Evolutionary conservation across 2,888 invertebrate species (phyloP).

Genomic region (Aleiodes alternator): DNA sequence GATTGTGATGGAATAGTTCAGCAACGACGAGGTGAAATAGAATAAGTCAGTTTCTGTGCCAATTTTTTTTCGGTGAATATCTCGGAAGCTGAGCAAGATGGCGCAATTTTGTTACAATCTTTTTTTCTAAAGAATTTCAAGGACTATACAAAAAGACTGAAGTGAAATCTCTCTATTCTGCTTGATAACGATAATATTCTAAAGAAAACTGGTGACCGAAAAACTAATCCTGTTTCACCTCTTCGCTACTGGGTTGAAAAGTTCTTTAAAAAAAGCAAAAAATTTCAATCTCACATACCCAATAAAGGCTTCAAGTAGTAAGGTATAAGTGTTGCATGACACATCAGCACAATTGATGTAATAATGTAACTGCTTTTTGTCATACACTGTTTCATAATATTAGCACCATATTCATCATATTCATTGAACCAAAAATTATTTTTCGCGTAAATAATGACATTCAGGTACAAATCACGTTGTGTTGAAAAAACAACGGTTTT

Average conservation of each 20-base stretch:
- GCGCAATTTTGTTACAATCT: no score
- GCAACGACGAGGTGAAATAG: background rate
- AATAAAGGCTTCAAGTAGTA: background rate
- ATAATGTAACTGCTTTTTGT: conserved; percentile 17
- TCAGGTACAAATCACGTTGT: conserved; percentile 53
- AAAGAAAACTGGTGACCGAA: no score
- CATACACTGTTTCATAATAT: conserved; percentile 45
- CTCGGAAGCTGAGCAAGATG: background rate
- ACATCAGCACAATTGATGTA: background rate
- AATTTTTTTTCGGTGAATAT: background rate
- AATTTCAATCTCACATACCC: background rate
- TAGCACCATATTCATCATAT: conserved; percentile 51
- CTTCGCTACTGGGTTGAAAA: no score
- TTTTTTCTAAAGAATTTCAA: no score
- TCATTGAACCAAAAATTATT: conserved; percentile 55
- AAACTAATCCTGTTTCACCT: no score
- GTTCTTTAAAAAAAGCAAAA: no score
- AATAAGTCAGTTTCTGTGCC: no score
- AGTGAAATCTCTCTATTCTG: no score
- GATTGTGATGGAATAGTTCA: background rate
- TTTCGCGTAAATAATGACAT: conserved; percentile 57
- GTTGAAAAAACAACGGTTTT: conserved; percentile 55
- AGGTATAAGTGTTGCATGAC: background rate
- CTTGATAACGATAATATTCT: no score
- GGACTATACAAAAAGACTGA: no score